Base-by-base conservation (phyloP, 2,113 vertebrate genomes). In the Tringa solitaria region DNA sequence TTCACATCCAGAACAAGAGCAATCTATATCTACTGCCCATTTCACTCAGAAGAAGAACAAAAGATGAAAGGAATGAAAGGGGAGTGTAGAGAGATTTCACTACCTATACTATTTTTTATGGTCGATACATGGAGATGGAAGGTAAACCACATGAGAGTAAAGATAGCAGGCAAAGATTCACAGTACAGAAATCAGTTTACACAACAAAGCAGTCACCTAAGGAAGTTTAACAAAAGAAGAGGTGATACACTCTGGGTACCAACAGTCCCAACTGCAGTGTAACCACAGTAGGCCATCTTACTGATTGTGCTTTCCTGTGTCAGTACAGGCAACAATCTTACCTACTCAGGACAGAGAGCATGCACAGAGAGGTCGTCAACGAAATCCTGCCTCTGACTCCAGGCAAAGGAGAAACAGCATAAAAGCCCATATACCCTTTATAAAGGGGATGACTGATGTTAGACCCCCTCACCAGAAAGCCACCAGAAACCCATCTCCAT, bases 301-400 rank as follows among this genome's bases (percentile, higher is more conserved):
- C 5, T 56, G 77, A 48, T 33, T 45, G 67, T 82, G 78, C 78
- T 81, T 59, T 95, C 72, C 87, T 81, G 43, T 69, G 70, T 65
- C 91, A 81, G 73, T n/a, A 69, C 60, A 93, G 90, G 89, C 89
- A 93, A 84, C 63, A 76, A 74, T 53, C 11, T 50, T 8, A 87
- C 85, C 91, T 93, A 54, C 59, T 76, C 4, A 10, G 57, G 80
- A 93, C 65, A 95, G 22, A 93, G 32, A 94, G 39, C 95, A 93
- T 68, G 61, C 94, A 95, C 46, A 74, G 72, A 92, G 30, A 67
- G 82, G 37, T 57, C 65, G 64, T 85, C 75, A 77, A 68, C 17
- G 51, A 96, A 93, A 94, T 92, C 87, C 91, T 80, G 94, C 93
- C 92, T 95, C 87, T 88, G 69, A 94, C 70, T 84, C 59, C 74